Evolutionary conservation across 2,113 vertebrate species (phyloP).

Genomic region (Nematolebias whitei): DNA sequence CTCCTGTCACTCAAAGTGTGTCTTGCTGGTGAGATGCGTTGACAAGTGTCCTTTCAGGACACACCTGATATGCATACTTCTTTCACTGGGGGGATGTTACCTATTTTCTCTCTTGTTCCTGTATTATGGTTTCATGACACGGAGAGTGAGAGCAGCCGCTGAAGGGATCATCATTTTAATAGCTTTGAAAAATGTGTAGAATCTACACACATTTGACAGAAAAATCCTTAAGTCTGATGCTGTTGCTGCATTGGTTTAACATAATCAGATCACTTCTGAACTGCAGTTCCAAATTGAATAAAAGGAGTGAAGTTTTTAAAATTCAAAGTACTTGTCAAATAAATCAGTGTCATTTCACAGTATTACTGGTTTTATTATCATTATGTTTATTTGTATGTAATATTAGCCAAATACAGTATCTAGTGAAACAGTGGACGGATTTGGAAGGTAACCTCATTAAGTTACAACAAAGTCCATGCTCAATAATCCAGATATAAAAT

Average conservation of each 20-base stretch:
- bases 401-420: too few species aligned
- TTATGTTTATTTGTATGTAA: too few species aligned
- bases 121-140: slow-evolving; percentile 40
- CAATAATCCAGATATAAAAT: too few species aligned
- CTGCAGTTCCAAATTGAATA: background rate
- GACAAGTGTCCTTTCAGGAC: slow-evolving; percentile 81
- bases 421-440: too few species aligned
- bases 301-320: background rate
- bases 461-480: too few species aligned
- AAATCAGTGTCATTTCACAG: too few species aligned
- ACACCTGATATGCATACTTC: slow-evolving; percentile 80
- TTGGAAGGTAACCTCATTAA: too few species aligned
- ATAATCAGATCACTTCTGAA: background rate
- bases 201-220: background rate
- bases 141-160: slow-evolving; percentile 6
- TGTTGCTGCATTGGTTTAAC: background rate
- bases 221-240: background rate
- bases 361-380: too few species aligned
- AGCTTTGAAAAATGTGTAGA: background rate
- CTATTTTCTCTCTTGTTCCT: slow-evolving; percentile 14
- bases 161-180: slow-evolving; percentile 1
- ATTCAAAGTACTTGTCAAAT: background rate
- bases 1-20: slow-evolving; percentile 90
- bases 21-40: slow-evolving; percentile 85
- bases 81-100: slow-evolving; percentile 32